A percentile compares a stretch with the other conserved stretches of the same genome.
Evolutionary conservation across 2,797 vertebrate species (phyloP).

Genomic region (Sebastes trivittatus): DNA sequence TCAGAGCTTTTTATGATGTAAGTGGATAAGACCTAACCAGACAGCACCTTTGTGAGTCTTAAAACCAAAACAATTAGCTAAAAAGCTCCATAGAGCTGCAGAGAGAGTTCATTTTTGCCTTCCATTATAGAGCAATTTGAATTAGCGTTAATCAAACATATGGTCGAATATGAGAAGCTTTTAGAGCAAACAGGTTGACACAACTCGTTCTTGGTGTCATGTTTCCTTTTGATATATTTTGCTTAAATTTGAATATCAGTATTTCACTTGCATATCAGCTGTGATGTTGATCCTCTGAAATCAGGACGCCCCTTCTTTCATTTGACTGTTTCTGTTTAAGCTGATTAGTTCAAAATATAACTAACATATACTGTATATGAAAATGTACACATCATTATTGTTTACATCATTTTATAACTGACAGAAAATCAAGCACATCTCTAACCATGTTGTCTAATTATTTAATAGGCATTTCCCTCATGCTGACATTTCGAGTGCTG

Average conservation of each 20-base stretch:
- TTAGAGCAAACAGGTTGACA: not conserved
- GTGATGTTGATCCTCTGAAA: not conserved
- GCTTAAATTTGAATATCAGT: not conserved
- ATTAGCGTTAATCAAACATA: not conserved
- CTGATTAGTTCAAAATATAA: not conserved
- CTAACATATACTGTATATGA: not conserved
- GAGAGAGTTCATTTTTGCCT: not conserved
- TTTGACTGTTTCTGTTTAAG: not conserved
- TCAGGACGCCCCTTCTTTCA: not conserved
- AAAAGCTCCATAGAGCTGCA: not conserved
- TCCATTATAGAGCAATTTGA: not conserved
- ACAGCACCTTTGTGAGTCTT: too few relatives aligned
- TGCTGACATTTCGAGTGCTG: not conserved
- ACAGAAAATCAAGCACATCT: not conserved
- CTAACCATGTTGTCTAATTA: not conserved
- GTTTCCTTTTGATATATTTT: not conserved
- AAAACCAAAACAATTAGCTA: not conserved
- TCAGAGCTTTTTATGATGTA: not conserved
- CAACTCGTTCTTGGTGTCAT: not conserved
- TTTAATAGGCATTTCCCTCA: conserved; percentile 7
- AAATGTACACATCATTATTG: not conserved
- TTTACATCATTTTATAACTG: not conserved
- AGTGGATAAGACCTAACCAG: not conserved
- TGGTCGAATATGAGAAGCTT: not conserved
- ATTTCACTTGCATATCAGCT: not conserved